Evolutionary conservation across 2,797 vertebrate genomes (phyloP).

Genomic region (Leuciscus waleckii): DNA sequence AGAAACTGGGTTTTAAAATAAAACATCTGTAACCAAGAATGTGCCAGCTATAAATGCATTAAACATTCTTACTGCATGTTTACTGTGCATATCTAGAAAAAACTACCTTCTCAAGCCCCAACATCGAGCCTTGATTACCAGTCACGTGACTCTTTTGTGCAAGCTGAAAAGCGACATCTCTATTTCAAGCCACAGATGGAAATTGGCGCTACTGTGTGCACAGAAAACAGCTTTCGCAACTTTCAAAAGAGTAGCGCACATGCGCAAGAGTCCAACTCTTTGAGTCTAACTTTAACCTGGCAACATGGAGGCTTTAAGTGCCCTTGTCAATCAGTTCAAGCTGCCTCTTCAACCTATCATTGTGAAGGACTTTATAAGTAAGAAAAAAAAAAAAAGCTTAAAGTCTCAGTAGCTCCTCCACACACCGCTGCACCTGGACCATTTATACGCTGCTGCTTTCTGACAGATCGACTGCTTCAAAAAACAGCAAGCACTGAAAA

Average conservation of each 20-base stretch:
- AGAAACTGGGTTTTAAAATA: not conserved
- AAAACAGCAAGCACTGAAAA: constrained; percentile 7
- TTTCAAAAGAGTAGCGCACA: not conserved
- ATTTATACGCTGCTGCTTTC: not conserved
- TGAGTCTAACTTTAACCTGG: constrained; percentile 36
- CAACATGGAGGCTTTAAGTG: constrained; percentile 44
- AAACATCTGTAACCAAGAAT: not conserved
- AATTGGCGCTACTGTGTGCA: not conserved
- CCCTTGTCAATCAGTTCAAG: constrained; percentile 41
- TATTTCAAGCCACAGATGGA: constrained; percentile 29
- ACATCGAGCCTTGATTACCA: constrained; percentile 31
- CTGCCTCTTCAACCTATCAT: constrained; percentile 44
- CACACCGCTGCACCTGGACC: constrained; percentile 18
- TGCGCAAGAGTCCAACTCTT: not conserved
- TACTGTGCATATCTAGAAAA: not conserved
- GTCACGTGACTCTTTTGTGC: constrained; percentile 44
- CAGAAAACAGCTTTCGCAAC: not conserved
- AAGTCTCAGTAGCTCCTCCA: constrained; percentile 43
- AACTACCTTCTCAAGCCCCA: constrained; percentile 19
- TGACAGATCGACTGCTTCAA: not conserved
- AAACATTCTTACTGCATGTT: constrained; percentile 16
- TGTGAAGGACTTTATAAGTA: constrained; percentile 48
- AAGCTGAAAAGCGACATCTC: constrained; percentile 29
- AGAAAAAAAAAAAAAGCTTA: constrained; percentile 33
- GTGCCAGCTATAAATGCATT: constrained; percentile 10